These are phyloP conservation scores for Drosophila repletoides DNA, from an alignment of 1,140 invertebrate species.

Conservation along the genomic window DNA sequence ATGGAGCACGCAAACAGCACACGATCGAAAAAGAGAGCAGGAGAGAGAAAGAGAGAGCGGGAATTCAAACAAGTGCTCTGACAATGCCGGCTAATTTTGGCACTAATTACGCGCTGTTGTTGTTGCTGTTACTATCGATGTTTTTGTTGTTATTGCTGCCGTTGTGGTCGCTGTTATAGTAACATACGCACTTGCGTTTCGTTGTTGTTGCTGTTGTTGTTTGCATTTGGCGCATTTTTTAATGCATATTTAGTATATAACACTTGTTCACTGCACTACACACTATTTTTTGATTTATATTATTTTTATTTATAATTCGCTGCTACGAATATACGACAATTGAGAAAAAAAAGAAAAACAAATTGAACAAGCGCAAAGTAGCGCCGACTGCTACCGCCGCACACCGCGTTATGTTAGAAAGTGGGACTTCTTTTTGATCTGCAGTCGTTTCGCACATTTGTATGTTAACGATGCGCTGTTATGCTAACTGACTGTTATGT, in stretches of 20 bases:
- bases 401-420: constrained; percentile 44
- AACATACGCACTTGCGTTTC: neutral
- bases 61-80: constrained; percentile 34
- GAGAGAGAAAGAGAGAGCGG: neutral
- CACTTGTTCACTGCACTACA: constrained; percentile 2
- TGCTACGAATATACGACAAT: constrained; percentile 13
- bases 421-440: constrained; percentile 33
- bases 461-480: constrained; percentile 16
- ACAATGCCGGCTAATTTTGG: constrained; percentile 39
- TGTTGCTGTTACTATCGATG: neutral
- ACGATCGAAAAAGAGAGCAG: no score
- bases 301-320: constrained; percentile 3
- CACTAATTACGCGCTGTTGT: constrained; percentile 18
- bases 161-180: no score
- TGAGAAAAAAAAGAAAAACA: constrained; percentile 21
- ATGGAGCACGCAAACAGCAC: no score
- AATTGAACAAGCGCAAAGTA: constrained; percentile 39
- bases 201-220: constrained; percentile 5
- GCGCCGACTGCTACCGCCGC: constrained; percentile 43
- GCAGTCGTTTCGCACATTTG: constrained; percentile 30
- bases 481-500: constrained; percentile 10
- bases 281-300: neutral
- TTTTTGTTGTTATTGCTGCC: neutral
- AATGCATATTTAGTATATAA: constrained; percentile 9
- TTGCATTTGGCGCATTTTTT: constrained; percentile 41